Conservation (phyloP, 1,140 invertebrate species). For the Whitmania pigra region DNA sequence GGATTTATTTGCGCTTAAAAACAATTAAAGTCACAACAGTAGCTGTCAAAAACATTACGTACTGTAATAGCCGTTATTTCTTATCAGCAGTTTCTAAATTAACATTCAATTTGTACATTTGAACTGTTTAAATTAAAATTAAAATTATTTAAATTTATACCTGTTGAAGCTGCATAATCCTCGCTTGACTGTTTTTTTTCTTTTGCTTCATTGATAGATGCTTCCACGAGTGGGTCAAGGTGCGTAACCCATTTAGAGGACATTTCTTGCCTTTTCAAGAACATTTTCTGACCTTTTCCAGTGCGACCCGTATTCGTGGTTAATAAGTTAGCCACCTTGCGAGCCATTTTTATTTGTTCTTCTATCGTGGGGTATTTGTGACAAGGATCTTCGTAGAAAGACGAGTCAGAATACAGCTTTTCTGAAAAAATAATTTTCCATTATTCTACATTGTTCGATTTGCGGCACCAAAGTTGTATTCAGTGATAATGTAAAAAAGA, state of each 20-base stretch:
- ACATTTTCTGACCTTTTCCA: slow-evolving; percentile 86
- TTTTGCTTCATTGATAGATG: background rate
- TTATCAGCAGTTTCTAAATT: background rate
- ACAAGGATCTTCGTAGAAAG: slow-evolving; percentile 67
- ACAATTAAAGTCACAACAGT: too few relatives aligned
- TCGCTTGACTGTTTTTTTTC: background rate
- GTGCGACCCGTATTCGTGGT: slow-evolving; percentile 77
- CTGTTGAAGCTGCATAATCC: background rate
- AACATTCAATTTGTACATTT: background rate
- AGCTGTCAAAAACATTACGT: background rate
- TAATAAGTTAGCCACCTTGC: slow-evolving; percentile 77
- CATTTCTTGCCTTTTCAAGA: slow-evolving; percentile 78
- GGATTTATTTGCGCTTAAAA: too few relatives aligned
- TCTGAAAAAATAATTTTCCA: slow-evolving; percentile 46
- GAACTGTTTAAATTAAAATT: too few relatives aligned
- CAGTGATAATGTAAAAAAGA: too few relatives aligned
- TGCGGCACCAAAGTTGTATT: background rate
- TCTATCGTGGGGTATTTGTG: slow-evolving; percentile 79
- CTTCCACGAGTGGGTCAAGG: slow-evolving; percentile 41
- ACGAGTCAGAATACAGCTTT: slow-evolving; percentile 80
- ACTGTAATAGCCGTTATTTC: background rate
- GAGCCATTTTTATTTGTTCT: slow-evolving; percentile 80
- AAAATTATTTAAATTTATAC: background rate
- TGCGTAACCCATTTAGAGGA: slow-evolving; percentile 88
- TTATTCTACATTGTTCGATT: background rate